Conservation (phyloP, 1,140 invertebrate genomes). For the Colletes gigas region DNA sequence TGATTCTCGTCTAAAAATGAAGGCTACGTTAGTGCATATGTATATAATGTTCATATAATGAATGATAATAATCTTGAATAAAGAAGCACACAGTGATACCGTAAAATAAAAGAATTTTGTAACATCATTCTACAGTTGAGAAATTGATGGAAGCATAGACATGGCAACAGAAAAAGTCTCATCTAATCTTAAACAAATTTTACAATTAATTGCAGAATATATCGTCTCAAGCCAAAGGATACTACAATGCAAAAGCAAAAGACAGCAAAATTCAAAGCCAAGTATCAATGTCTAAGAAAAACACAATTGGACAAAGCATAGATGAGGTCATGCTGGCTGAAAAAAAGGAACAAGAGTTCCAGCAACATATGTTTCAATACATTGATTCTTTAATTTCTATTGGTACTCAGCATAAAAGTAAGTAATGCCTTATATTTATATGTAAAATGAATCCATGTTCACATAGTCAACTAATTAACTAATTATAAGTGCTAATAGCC, state of each 20-base stretch:
- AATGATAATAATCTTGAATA: too few relatives aligned
- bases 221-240: slow-evolving; percentile 43
- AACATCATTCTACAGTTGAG: too few relatives aligned
- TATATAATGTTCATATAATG: too few relatives aligned
- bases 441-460: too few relatives aligned
- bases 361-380: slow-evolving; percentile 61
- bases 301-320: slow-evolving; percentile 62
- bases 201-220: slow-evolving; percentile 50
- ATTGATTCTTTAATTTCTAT: slow-evolving; percentile 47
- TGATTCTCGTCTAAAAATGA: too few relatives aligned
- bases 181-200: background rate
- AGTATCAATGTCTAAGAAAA: slow-evolving; percentile 43
- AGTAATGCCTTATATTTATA: slow-evolving; percentile 17
- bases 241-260: slow-evolving; percentile 57
- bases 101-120: too few relatives aligned
- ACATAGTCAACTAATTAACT: too few relatives aligned
- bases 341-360: slow-evolving; percentile 45
- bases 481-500: too few relatives aligned
- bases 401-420: slow-evolving; percentile 50
- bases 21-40: too few relatives aligned
- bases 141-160: too few relatives aligned
- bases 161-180: background rate
- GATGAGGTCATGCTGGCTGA: slow-evolving; percentile 24
- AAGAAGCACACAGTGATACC: too few relatives aligned
- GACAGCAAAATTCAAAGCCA: slow-evolving; percentile 34